phyloP scores from a whole-genome alignment of 2,888 invertebrate species.

The Apodemia mormo region DNA sequence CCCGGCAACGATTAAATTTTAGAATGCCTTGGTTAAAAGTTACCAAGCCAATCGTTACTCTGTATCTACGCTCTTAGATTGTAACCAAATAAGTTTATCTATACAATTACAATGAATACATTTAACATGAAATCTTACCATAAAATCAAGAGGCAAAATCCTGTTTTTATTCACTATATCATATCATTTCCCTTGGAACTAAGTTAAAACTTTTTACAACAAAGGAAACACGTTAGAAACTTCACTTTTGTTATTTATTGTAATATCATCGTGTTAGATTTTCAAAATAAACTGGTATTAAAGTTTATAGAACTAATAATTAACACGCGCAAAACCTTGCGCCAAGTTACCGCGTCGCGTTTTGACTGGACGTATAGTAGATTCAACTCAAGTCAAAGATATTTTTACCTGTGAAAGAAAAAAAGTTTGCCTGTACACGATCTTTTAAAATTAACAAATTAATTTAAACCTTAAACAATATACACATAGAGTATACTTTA shows the following conservation, averaged over 20 bases:
- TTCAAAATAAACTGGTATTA: slow-evolving; percentile 28
- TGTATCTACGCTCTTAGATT: slow-evolving; percentile 10
- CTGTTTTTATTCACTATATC: slow-evolving; percentile 53
- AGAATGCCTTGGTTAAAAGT: background rate
- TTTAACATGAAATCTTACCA: slow-evolving; percentile 49
- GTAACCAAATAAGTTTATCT: background rate
- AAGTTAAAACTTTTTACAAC: slow-evolving; percentile 43
- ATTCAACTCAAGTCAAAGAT: slow-evolving; percentile 45
- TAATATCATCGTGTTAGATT: slow-evolving; percentile 23
- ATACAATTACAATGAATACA: slow-evolving; percentile 24
- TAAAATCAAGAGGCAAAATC: slow-evolving; percentile 54
- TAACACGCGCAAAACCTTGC: slow-evolving; percentile 38
- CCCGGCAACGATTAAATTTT: slow-evolving; percentile 25
- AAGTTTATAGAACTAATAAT: slow-evolving; percentile 25
- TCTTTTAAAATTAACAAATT: slow-evolving; percentile 39
- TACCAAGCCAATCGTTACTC: background rate
- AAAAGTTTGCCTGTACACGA: slow-evolving; percentile 56
- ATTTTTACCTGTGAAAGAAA: slow-evolving; percentile 74
- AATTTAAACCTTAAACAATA: slow-evolving; percentile 31
- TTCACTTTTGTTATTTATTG: background rate
- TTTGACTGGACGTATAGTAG: slow-evolving; percentile 59
- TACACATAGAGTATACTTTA: slow-evolving; percentile 31
- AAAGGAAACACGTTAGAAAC: slow-evolving; percentile 45
- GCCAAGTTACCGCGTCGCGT: slow-evolving; percentile 53
- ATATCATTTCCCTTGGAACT: slow-evolving; percentile 56